Evolutionary conservation across 1,140 invertebrate genomes (phyloP), one percentile per base, ranked within the genome.

Genomic region (Nasonia vitripennis): DNA sequence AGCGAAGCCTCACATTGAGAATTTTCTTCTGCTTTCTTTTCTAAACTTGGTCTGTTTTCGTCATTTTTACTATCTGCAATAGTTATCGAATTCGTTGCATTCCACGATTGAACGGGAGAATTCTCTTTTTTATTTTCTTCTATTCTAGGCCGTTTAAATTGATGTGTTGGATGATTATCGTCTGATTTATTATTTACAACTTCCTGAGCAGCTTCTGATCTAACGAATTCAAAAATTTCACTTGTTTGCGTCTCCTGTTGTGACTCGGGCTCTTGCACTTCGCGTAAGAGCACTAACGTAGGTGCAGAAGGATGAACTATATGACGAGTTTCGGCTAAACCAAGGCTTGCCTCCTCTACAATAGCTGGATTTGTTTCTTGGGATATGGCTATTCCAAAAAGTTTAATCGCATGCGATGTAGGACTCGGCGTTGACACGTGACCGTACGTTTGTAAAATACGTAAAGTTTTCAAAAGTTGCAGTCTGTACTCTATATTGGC

Each of bases 261-360:
- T 17, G 73, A 83, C 41, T 37, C 45, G 2, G 14, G 34, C 7
- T n/a, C 55, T 80, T 41, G 6, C 14, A 79, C n/a, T 23, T 37
- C 70, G 5, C 70, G 3, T 14, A 77, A 77, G 2, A 79, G 12
- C 70, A 75, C 78, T 2, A 86, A 34, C 9, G 73, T 37, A 6
- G 84, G 79, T 12, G 79, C 27, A 23, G 55, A 31, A 23, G 84
- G 84, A 70, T 86, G 14, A n/a, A 86, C 41, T 17, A 86, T 70
- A 23, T 78, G 62, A 23, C 62, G 79, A 34, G 71, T 5, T 55
- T 68, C 79, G 17, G 79, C 80, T 31, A 86, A 81, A 34, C 73
- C 84, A 23, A 68, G 74, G 62, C 2, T 86, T 27, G 84, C 84
- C 70, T 86, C 84, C 17, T 86, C 45, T n/a, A 77, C 34, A 51